Evolutionary conservation across 2,797 vertebrate species (phyloP).

Genomic region (Centroberyx gerrardi): DNA sequence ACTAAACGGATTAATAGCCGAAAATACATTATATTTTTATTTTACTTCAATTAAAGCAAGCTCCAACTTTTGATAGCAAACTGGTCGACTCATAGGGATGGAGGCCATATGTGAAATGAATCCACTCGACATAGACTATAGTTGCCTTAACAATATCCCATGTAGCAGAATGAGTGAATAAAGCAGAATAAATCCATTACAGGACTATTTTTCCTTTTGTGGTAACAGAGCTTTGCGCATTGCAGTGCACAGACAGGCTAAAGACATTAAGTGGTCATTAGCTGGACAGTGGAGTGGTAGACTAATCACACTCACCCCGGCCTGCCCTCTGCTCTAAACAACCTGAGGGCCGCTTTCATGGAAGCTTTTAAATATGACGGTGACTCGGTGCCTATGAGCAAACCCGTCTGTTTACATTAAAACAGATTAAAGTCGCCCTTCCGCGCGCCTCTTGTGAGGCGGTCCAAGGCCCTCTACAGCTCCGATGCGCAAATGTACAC

Average conservation of each 20-base stretch:
- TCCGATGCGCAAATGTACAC: conserved; percentile 89
- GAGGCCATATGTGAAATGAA: background rate
- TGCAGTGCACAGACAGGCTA: conserved; percentile 18
- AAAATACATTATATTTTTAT: too few relatives aligned
- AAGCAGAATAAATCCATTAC: conserved; percentile 4
- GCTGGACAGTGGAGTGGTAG: conserved; percentile 71
- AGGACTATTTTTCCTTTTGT: conserved; percentile 47
- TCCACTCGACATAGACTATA: background rate
- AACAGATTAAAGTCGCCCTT: conserved; percentile 88
- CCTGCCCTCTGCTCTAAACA: conserved; percentile 79
- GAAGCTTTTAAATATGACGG: conserved; percentile 78
- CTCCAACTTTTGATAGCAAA: too few relatives aligned
- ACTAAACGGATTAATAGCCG: too few relatives aligned
- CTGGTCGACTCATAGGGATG: too few relatives aligned
- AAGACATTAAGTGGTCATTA: conserved; percentile 77
- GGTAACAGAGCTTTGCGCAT: conserved; percentile 27
- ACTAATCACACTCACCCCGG: conserved; percentile 74
- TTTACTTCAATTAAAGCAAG: too few relatives aligned
- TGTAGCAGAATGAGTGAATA: background rate
- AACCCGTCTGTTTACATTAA: conserved; percentile 77
- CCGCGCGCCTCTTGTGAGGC: conserved; percentile 86
- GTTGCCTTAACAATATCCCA: background rate
- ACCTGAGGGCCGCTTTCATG: conserved; percentile 74
- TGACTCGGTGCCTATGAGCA: conserved; percentile 84
- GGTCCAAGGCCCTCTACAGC: conserved; percentile 81